Base-by-base conservation (phyloP, 2,797 vertebrate species). In the Eutrigla gurnardus region DNA sequence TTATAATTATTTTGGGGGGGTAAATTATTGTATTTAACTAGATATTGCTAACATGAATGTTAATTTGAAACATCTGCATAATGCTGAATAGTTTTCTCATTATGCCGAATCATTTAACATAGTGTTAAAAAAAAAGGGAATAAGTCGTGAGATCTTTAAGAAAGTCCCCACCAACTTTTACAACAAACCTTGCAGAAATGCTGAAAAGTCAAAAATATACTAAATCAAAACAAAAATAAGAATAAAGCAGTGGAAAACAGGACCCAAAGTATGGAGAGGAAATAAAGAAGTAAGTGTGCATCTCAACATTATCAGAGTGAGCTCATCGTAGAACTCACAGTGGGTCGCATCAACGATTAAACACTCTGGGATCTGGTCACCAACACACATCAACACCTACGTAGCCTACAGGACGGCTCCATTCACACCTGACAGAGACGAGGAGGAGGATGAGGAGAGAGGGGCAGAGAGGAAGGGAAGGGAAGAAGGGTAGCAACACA, bases 261-360 rank as follows among this genome's bases (percentile, higher is more conserved):
- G 3, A 68, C 7, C 25, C n/a, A 60, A 65, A 49, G 45, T 32
- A 45, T 25, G 7, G 33, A 49, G 15, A 39, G 45, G 15, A 57
- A 70, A 78, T 7, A 53, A 58, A 57, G 7, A 78, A 70, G 39
- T 40, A 42, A 71, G n/a, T 43, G 49, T 55, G 39, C 35, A 78
- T 75, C 53, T 60, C 43, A 67, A 76, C 42, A 73, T 70, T 25
- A 57, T 60, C 62, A 65, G 52, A 58, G 32, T 17, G 70, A 72
- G 54, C 76, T 84, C 87, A 84, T 72, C 81, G 77, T 77, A 88
- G 78, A 65, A 65, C 25, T n/a, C 81, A 35, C 89, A 89, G 86
- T 74, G 66, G 86, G 83, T 73, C 42, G 75, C 67, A 79, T 86
- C 81, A 82, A 88, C 89, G 89, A 93, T 94, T 93, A 93, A 91